A percentile compares a stretch with the other conserved stretches of the same genome.
These are phyloP conservation scores for Ormyrus labotus DNA, from an alignment of 2,888 invertebrate genomes.

Conservation along the genomic window DNA sequence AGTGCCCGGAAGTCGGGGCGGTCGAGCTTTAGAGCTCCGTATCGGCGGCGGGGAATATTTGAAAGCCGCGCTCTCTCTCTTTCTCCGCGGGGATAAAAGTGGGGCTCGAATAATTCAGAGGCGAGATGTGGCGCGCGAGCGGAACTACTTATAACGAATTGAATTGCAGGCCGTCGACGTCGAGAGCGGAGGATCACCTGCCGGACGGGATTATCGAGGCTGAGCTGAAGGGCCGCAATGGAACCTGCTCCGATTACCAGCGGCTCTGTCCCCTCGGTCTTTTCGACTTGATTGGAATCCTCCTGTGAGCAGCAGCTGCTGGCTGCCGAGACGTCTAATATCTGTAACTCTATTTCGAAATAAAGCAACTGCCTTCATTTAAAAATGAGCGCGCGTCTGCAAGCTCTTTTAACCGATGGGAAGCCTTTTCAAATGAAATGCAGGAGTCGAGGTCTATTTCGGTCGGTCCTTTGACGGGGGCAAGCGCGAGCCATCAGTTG, in stretches of 20 bases:
- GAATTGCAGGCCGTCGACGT: constrained; percentile 79
- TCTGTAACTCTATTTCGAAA: no score
- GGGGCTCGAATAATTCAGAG: constrained; percentile 5
- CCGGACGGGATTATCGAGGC: constrained; percentile 79
- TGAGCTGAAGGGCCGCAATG: constrained; percentile 77
- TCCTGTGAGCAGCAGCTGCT: constrained; percentile 68
- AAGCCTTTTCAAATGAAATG: no score
- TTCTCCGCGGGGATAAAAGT: no score
- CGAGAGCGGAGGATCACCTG: constrained; percentile 77
- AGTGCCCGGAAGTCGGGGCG: no score
- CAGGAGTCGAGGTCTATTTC: background rate
- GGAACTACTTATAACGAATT: background rate
- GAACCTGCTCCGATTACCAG: constrained; percentile 77
- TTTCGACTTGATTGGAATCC: constrained; percentile 78
- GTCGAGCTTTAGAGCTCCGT: no score
- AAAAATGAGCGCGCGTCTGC: background rate
- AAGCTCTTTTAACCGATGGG: background rate
- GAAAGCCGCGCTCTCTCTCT: no score
- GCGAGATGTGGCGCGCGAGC: background rate
- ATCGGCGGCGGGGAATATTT: no score
- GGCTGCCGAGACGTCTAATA: no score
- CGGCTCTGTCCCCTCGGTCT: constrained; percentile 78
- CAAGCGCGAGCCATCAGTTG: constrained; percentile 1
- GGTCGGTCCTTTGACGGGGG: background rate
- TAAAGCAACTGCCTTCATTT: no score